Evolutionary conservation across 2,113 vertebrate genomes (phyloP).

Genomic region (Odocoileus virginianus): DNA sequence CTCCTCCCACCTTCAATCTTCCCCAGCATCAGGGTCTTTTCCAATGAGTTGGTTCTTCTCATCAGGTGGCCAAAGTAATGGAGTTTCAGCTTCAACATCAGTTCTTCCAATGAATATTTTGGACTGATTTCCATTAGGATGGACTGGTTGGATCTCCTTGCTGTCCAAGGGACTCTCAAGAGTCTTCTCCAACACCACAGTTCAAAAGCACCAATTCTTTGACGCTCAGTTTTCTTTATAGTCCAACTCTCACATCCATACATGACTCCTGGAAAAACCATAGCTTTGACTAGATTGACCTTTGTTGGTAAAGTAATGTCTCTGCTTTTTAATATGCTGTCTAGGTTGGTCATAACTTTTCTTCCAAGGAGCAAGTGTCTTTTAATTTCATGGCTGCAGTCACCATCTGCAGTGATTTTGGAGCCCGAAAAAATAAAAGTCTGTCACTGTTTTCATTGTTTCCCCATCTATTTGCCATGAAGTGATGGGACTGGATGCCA

Average conservation of each 20-base stretch:
- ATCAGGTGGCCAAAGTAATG: neutral
- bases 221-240: neutral
- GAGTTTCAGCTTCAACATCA: neutral
- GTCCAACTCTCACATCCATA: neutral
- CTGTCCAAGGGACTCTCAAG: neutral
- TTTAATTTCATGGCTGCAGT: neutral
- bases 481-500: neutral
- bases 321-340: neutral
- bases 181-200: neutral
- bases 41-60: neutral
- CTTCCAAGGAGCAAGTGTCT: neutral
- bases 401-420: neutral
- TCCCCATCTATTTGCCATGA: neutral
- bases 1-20: neutral
- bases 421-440: neutral
- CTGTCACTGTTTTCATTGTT: neutral
- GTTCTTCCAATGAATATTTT: neutral
- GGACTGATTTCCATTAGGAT: neutral
- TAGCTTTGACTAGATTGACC: neutral
- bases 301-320: neutral
- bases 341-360: neutral
- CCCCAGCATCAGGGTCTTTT: neutral
- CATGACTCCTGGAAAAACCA: neutral
- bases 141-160: neutral
- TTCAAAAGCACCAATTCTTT: neutral